These are phyloP conservation scores for Chamaetylas fuelleborni DNA, from an alignment of 2,113 vertebrate genomes.

Conservation along the genomic window DNA sequence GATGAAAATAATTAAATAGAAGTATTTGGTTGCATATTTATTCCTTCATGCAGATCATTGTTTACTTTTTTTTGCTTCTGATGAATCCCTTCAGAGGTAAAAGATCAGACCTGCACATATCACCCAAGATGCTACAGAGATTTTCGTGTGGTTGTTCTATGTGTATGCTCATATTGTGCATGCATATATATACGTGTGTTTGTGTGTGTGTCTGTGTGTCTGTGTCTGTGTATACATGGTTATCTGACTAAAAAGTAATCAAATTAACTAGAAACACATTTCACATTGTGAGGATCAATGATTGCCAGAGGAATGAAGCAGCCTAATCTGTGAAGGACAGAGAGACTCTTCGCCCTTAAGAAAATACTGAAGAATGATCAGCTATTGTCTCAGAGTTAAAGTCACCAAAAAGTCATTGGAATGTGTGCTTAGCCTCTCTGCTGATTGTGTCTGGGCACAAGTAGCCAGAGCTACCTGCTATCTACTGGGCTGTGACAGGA, in stretches of 20 bases:
- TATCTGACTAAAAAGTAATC: background rate
- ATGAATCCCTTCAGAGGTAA: background rate
- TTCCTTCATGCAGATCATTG: background rate
- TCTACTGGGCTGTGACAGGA: background rate
- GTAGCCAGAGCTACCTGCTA: background rate
- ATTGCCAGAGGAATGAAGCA: background rate
- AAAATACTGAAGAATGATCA: background rate
- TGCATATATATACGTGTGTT: background rate
- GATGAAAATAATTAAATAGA: background rate
- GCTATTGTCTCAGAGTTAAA: background rate
- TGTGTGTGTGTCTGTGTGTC: background rate
- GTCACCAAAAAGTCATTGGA: background rate
- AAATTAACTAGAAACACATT: background rate
- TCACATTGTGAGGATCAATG: background rate
- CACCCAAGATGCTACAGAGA: background rate
- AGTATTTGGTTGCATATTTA: background rate
- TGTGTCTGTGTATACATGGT: background rate
- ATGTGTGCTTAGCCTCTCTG: background rate
- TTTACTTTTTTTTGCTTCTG: background rate
- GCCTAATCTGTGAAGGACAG: background rate
- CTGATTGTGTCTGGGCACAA: accelerated
- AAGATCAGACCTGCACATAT: background rate
- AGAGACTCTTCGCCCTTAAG: background rate
- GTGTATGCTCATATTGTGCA: background rate
- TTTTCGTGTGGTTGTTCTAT: background rate